These are phyloP conservation scores for Callionymus lyra DNA, from an alignment of 2,113 vertebrate genomes.

Conservation along the genomic window DNA sequence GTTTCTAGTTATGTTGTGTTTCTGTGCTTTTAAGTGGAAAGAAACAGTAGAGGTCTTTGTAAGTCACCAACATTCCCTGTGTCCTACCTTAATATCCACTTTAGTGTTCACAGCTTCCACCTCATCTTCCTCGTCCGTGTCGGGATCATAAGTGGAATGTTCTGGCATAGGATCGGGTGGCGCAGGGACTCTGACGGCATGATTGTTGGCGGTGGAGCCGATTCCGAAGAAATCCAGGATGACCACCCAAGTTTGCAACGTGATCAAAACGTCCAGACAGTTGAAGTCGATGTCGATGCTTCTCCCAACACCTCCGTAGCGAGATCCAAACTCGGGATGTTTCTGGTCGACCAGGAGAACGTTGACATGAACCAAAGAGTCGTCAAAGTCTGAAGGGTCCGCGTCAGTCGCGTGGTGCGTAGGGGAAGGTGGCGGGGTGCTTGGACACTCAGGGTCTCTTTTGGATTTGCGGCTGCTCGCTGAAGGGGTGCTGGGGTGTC, in stretches of 20 bases:
- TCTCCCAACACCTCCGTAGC: constrained; percentile 74
- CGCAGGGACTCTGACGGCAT: constrained; percentile 71
- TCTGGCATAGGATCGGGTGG: constrained; percentile 51
- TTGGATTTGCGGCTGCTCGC: constrained; percentile 66
- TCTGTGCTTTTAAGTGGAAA: no score
- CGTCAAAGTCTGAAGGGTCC: constrained; percentile 77
- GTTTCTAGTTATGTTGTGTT: no score
- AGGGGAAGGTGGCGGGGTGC: constrained; percentile 93
- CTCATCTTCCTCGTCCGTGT: constrained; percentile 37
- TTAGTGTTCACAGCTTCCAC: constrained; percentile 80
- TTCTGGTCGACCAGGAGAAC: constrained; percentile 87
- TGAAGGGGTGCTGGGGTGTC: constrained; percentile 73
- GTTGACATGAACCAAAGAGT: constrained; percentile 92
- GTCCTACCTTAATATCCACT: constrained; percentile 85
- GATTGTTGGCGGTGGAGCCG: constrained; percentile 93
- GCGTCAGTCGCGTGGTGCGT: constrained; percentile 57
- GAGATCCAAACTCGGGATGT: constrained; percentile 85
- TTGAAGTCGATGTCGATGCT: constrained; percentile 94
- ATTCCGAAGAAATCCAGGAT: constrained; percentile 97
- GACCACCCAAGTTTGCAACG: constrained; percentile 95
- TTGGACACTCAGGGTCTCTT: constrained; percentile 72
- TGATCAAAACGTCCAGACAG: constrained; percentile 91
- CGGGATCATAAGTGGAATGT: constrained; percentile 38
- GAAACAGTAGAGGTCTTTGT: no score
- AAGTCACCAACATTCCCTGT: no score